phyloP scores from a whole-genome alignment of 2,888 invertebrate genomes.

The Torymus tubicola region DNA sequence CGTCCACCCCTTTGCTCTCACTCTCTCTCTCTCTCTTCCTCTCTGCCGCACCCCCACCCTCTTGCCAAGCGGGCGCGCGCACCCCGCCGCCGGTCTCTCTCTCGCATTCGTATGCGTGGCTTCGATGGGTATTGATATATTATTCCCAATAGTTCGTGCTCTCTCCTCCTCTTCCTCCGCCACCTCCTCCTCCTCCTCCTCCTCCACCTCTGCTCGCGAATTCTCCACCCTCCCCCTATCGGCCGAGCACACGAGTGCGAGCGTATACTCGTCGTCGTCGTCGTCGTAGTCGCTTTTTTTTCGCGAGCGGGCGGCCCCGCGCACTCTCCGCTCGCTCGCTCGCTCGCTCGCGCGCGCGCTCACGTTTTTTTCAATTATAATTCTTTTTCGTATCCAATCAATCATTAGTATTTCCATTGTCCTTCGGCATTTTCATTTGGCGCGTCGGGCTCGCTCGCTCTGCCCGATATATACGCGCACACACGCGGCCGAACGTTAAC shows the following conservation, averaged over 20 bases:
- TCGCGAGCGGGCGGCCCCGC: constrained; percentile 68
- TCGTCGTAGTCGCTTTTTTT: constrained; percentile 61
- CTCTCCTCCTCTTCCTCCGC: constrained; percentile 58
- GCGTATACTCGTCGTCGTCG: constrained; percentile 22
- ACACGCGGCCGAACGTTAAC: constrained; percentile 7
- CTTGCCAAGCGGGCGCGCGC: constrained; percentile 40
- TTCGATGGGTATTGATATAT: constrained; percentile 77
- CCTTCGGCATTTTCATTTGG: constrained; percentile 77
- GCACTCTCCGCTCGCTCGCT: no score
- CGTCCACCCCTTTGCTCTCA: constrained; percentile 63
- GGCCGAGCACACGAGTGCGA: no score
- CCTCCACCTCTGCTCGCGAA: not conserved
- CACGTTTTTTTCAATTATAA: constrained; percentile 76
- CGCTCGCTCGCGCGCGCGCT: constrained; percentile 68
- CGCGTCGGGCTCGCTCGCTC: constrained; percentile 46
- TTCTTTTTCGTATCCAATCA: constrained; percentile 77
- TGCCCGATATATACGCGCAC: constrained; percentile 20
- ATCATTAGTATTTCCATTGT: constrained; percentile 77
- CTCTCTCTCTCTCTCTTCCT: constrained; percentile 61
- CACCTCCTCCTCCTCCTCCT: constrained; percentile 62
- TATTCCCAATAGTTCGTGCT: constrained; percentile 76
- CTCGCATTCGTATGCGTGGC: constrained; percentile 75
- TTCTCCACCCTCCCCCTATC: constrained; percentile 37
- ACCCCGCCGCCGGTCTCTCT: constrained; percentile 50
- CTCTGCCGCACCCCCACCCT: constrained; percentile 46